Evolutionary conservation across 2,113 vertebrate species (phyloP), one percentile per base, ranked within the genome.

Genomic region (Crotalus tigris): DNA sequence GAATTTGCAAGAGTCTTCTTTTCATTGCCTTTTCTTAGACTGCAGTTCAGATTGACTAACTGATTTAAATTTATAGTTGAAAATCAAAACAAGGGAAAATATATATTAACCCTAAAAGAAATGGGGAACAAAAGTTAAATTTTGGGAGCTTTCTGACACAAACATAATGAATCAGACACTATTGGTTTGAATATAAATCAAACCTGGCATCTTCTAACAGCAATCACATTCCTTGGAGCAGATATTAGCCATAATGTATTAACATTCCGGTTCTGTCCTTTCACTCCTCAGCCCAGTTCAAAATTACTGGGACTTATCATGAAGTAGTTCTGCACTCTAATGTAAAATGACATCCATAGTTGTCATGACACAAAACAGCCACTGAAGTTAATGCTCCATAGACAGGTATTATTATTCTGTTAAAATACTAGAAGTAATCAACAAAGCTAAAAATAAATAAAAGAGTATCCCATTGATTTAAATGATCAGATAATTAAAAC

Each of bases 281-380:
- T 87, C 81, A 90, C 86, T 91, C 46, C 33, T 39, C n/a, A 75
- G 93, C 94, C 92, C 87, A 88, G 94, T 95, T 95, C 96, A 97
- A 95, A 97, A 94, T 95, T 57, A n/a, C 95, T 87, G 95, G 95
- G 95, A 96, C 96, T 97, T 96, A 97, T 97, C 97, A 92, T 95
- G 94, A 96, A 97, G 96, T 95, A 94, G 15, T 97, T 96, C 95
- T 97, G 96, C 95, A 96, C 96, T 97, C 96, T 96, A 96, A 97
- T 95, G 96, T 97, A 97, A 97, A 96, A 97, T 97, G 95, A 97
- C 96, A 97, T 97, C 96, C 96, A 97, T 95, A 95, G 97, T 97
- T 97, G 96, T 97, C 97, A 97, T 97, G 97, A 96, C 94, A 97
- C 97, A 96, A 95, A 97, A 95, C 95, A 96, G 96, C 95, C 86